phyloP scores from a whole-genome alignment of 92 coral and sea anemone genomes.

The Palythoa caribaeorum region DNA sequence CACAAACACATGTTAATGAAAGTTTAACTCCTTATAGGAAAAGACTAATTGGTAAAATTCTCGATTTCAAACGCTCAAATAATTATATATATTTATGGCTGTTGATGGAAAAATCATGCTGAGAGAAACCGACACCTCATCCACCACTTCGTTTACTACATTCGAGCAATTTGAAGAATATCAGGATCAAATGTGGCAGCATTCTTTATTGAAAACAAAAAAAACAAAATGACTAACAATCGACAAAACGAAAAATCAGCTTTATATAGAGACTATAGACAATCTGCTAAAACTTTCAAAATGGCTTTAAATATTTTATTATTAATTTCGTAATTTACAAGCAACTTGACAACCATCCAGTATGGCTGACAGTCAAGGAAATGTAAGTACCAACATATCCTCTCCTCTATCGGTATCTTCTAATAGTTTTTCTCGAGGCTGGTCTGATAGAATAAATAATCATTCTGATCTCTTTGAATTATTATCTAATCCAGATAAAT shows the following conservation, averaged over 20 bases:
- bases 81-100: conserved; percentile 46
- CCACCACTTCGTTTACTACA: conserved; percentile 17
- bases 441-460: conserved; percentile 49
- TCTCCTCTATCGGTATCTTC: not conserved
- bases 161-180: conserved; percentile 46
- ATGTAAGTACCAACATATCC: conserved; percentile 34
- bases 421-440: conserved; percentile 57
- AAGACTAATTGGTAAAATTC: conserved; percentile 40
- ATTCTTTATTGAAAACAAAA: not conserved
- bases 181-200: conserved; percentile 5
- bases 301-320: not conserved
- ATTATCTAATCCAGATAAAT: conserved; percentile 46
- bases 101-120: conserved; percentile 53
- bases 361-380: conserved; percentile 51
- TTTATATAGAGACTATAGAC: too few relatives aligned
- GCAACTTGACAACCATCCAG: not conserved
- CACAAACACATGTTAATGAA: conserved; percentile 52
- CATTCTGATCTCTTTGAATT: conserved; percentile 52
- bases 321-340: not conserved
- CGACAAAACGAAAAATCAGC: not conserved
- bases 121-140: conserved; percentile 46
- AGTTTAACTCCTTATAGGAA: conserved; percentile 54
- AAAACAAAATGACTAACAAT: conserved; percentile 15
- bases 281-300: not conserved
- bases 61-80: conserved; percentile 39